Evolutionary conservation across 2,888 invertebrate genomes (phyloP).

Genomic region (Apamea epomidion): DNA sequence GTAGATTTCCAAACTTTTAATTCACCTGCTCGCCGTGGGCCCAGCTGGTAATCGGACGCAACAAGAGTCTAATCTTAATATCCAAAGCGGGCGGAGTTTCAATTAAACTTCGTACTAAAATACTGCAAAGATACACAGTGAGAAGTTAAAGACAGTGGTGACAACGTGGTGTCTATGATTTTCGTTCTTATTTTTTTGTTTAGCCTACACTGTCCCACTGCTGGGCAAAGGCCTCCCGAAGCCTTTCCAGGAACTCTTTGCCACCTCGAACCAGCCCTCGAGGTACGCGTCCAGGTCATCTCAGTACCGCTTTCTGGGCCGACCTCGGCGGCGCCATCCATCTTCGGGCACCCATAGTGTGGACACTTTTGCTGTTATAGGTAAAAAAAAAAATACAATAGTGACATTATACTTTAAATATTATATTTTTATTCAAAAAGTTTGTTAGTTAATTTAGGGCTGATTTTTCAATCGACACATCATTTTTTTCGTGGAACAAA

Average conservation of each 20-base stretch:
- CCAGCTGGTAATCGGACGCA: slow-evolving; percentile 25
- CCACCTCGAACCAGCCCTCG: neutral
- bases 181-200: neutral
- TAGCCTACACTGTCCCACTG: neutral
- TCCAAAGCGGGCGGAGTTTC: slow-evolving; percentile 4
- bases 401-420: neutral
- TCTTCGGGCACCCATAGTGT: neutral
- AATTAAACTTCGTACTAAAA: slow-evolving; percentile 29
- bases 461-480: too few species aligned
- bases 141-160: neutral
- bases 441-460: too few species aligned
- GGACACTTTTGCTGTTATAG: neutral
- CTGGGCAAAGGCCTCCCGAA: neutral
- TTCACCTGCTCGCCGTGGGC: slow-evolving; percentile 4
- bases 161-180: neutral
- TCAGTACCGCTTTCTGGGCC: neutral
- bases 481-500: too few species aligned
- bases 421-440: too few species aligned
- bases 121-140: neutral
- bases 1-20: neutral
- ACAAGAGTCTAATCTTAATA: slow-evolving; percentile 27
- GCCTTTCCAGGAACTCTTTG: neutral
- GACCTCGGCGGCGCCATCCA: neutral
- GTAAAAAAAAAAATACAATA: neutral
- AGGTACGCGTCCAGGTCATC: neutral